Evolutionary conservation across 2,797 vertebrate genomes (phyloP).

Genomic region (Centroberyx gerrardi): DNA sequence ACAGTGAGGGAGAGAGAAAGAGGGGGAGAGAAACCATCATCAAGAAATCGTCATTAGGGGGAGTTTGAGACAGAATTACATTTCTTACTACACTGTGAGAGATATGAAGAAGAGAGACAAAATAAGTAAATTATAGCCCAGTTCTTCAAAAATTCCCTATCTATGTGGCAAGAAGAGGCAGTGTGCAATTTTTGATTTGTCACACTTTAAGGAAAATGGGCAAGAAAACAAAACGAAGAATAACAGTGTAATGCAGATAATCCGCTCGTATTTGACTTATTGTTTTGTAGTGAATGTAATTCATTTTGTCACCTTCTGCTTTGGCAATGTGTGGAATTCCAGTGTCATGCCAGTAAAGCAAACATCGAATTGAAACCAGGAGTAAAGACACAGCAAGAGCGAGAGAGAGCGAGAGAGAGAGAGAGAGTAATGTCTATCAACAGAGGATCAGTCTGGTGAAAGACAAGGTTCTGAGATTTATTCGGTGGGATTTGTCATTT

Average conservation of each 20-base stretch:
- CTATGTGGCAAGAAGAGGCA: not conserved
- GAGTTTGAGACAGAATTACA: not conserved
- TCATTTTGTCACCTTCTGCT: slow-evolving; percentile 38
- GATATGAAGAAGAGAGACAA: no score
- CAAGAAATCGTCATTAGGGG: not conserved
- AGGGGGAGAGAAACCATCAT: not conserved
- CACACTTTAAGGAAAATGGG: not conserved
- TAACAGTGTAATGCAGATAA: not conserved
- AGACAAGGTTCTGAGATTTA: slow-evolving; percentile 33
- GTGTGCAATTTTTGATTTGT: not conserved
- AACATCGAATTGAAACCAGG: slow-evolving; percentile 65
- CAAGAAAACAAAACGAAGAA: not conserved
- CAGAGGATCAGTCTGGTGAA: slow-evolving; percentile 34
- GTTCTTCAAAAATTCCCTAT: not conserved
- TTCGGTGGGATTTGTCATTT: slow-evolving; percentile 35
- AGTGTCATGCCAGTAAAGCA: slow-evolving; percentile 37
- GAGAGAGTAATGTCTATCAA: slow-evolving; percentile 34
- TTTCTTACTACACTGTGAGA: no score
- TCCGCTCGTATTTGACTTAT: slow-evolving; percentile 2
- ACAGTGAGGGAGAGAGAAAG: not conserved
- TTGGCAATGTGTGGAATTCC: slow-evolving; percentile 49
- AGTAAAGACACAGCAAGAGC: slow-evolving; percentile 25
- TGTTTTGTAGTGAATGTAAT: slow-evolving; percentile 8
- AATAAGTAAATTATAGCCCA: no score
- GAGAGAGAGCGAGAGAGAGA: not conserved